phyloP scores from a whole-genome alignment of 2,113 vertebrate species.

The Tyto alba region DNA sequence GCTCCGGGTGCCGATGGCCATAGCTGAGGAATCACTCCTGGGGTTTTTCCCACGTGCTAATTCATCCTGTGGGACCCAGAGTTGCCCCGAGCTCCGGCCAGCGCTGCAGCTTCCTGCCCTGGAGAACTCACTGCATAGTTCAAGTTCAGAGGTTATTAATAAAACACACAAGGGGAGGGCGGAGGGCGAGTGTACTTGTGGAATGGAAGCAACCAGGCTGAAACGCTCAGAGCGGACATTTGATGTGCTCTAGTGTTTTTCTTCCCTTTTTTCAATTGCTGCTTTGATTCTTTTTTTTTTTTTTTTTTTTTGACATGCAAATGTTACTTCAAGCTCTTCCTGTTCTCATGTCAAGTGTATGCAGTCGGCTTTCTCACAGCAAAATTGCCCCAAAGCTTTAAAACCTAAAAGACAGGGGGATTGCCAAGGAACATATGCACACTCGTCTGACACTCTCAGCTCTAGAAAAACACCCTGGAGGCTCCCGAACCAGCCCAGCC shows the following conservation, averaged over 20 bases:
- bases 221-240: background rate
- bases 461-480: no score
- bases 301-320: background rate
- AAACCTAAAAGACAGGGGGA: background rate
- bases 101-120: background rate
- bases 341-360: background rate
- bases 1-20: accelerated
- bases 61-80: background rate
- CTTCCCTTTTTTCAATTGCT: background rate
- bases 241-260: background rate
- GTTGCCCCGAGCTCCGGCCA: accelerated
- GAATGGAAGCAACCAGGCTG: background rate
- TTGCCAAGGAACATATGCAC: background rate
- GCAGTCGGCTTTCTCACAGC: background rate
- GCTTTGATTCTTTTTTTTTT: background rate
- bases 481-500: background rate
- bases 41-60: background rate
- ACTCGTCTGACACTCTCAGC: background rate
- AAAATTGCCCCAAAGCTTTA: background rate
- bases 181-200: accelerated
- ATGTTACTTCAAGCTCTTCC: background rate
- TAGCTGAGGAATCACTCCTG: accelerated
- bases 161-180: background rate
- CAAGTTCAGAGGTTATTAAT: background rate
- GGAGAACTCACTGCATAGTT: background rate